Conservation (phyloP, 2,113 vertebrate species). For the Pantherophis guttatus region DNA sequence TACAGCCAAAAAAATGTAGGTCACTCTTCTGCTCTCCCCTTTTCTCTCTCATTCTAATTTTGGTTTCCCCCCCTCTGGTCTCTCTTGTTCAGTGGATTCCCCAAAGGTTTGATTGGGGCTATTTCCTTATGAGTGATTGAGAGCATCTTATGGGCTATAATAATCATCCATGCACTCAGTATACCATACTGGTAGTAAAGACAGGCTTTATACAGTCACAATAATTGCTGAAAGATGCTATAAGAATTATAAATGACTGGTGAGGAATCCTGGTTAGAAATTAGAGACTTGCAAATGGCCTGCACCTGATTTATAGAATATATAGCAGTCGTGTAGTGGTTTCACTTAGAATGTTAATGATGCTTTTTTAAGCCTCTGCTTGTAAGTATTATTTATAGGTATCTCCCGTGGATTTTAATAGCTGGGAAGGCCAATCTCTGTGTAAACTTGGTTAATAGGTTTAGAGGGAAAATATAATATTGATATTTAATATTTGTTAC, state of each 20-base stretch:
- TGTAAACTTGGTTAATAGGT: neutral
- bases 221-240: neutral
- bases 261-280: neutral
- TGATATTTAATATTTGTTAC: neutral
- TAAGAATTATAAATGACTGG: neutral
- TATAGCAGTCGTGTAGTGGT: neutral
- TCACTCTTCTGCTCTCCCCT: neutral
- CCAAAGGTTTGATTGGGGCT: neutral
- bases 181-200: neutral
- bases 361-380: neutral
- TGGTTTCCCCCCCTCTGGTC: neutral
- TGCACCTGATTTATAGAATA: neutral
- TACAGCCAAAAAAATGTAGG: neutral
- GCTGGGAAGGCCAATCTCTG: neutral
- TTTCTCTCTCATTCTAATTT: neutral
- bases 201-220: neutral
- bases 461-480: neutral
- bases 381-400: neutral
- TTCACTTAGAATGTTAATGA: neutral
- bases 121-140: neutral
- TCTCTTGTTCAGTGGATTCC: neutral
- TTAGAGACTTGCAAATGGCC: neutral
- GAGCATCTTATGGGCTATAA: neutral
- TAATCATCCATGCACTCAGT: neutral
- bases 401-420: neutral